Evolutionary conservation across 2,113 vertebrate species (phyloP), one percentile per base, ranked within the genome.

Genomic region (Rhodinocichla rosea): DNA sequence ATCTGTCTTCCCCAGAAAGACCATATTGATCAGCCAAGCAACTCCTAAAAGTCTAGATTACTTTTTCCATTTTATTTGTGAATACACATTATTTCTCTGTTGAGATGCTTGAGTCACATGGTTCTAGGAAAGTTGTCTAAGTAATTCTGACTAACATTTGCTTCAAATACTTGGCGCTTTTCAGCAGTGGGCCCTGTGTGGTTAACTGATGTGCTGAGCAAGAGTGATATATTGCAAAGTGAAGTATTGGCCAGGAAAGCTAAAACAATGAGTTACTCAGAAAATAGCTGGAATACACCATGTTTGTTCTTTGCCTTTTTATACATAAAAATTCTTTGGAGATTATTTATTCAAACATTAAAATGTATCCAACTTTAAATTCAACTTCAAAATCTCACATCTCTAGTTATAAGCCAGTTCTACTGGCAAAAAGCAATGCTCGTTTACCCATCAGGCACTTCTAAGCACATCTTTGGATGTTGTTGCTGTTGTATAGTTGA

Each of bases 381-480:
- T 87, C 1, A 0, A 75, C 53, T 89, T 93, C 60, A 89, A 83
- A 91, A 94, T 83, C 76, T 82, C 85, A 57, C 40, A 45, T 94
- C 73, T 91, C 76, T 60, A 69, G 70, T 87, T 85, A 70, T 53
- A 75, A 67, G 62, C 35, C 88, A 69, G 53, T 39, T 80, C 39
- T 13, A 20, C 53, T 85, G 62, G 87, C 75, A 75, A 40, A 82
- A 92, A 87, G 79, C 95, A 97, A 96, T 10, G 56, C 87, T 97
- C 53, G 10, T 95, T 97, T 96, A 91, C 15, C 53, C 86, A 71
- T 95, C 96, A 97, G 98, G 95, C 94, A 94, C 96, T 97, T 98
- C 94, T 97, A 97, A 98, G 96, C 85, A 94, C 95, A 96, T 97
- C 97, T 98, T 98, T 56, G 79, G 90, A 86, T 92, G 90, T 88